These are phyloP conservation scores for Caenorhabditis sp. DNA, from an alignment of 2,888 invertebrate genomes.

Conservation along the genomic window DNA sequence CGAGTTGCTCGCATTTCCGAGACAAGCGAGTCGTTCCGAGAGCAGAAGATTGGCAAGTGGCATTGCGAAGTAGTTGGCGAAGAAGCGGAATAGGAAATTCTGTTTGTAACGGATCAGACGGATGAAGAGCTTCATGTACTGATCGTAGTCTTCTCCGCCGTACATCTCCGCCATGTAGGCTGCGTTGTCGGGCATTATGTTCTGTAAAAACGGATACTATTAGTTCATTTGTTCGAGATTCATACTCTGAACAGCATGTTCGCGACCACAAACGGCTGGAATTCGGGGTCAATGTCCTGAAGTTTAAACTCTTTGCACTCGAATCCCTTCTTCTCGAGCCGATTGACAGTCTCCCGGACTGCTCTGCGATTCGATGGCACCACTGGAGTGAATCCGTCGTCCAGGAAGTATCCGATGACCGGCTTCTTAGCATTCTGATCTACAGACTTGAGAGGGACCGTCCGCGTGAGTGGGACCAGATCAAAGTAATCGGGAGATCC, in stretches of 20 bases:
- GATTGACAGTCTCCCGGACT: slow-evolving; percentile 70
- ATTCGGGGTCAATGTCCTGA: slow-evolving; percentile 59
- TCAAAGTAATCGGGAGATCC: slow-evolving; percentile 58
- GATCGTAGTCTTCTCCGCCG: slow-evolving; percentile 69
- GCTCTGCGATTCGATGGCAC: slow-evolving; percentile 78
- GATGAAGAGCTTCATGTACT: slow-evolving; percentile 69
- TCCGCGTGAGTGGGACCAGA: slow-evolving; percentile 53
- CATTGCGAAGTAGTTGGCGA: too few species aligned
- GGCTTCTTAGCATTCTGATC: slow-evolving; percentile 63
- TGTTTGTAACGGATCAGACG: slow-evolving; percentile 53
- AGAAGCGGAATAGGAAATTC: slow-evolving; percentile 55
- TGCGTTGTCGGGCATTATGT: slow-evolving; percentile 73
- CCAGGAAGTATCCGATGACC: slow-evolving; percentile 79
- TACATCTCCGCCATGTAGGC: slow-evolving; percentile 65
- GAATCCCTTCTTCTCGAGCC: slow-evolving; percentile 68
- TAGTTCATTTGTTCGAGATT: not conserved
- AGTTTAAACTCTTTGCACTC: slow-evolving; percentile 69
- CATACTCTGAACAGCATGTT: slow-evolving; percentile 62
- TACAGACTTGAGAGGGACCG: not conserved
- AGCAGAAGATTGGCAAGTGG: slow-evolving; percentile 24
- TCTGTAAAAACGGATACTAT: slow-evolving; percentile 32
- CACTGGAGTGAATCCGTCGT: slow-evolving; percentile 78
- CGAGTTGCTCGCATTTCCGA: slow-evolving; percentile 61
- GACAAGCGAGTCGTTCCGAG: slow-evolving; percentile 42
- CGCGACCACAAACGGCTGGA: slow-evolving; percentile 36